Evolutionary conservation across 2,113 vertebrate genomes (phyloP).

Genomic region (Thinocorus orbignyianus): DNA sequence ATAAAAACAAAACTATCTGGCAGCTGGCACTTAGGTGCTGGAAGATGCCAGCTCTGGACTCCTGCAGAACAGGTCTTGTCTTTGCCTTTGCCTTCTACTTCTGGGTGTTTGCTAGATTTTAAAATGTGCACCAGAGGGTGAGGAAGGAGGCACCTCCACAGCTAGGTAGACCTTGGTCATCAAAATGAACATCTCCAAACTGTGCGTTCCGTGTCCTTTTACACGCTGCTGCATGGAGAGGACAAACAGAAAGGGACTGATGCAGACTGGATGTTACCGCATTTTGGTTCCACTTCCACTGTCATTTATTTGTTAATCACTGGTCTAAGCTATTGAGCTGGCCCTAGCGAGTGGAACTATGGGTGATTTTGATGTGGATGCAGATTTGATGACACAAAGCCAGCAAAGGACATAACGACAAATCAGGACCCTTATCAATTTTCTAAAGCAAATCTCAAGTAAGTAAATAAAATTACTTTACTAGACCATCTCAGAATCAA

Average conservation of each 20-base stretch:
- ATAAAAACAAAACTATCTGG: constrained; percentile 74
- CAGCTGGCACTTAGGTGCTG: constrained; percentile 70
- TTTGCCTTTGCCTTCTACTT: constrained; percentile 21
- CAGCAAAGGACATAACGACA: neutral
- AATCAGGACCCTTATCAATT: neutral
- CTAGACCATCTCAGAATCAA: neutral
- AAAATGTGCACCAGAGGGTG: neutral
- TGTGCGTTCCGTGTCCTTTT: neutral
- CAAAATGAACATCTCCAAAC: neutral
- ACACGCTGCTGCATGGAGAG: neutral
- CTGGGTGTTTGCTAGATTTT: neutral
- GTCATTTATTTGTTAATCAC: neutral
- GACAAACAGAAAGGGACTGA: neutral
- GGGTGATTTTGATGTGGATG: neutral
- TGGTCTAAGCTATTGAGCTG: neutral
- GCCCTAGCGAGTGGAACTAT: no score
- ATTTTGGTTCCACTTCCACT: neutral
- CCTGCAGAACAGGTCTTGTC: constrained; percentile 29
- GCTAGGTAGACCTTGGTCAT: neutral
- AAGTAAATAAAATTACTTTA: neutral
- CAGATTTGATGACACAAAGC: neutral
- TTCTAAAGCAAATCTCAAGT: neutral
- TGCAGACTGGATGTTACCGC: neutral
- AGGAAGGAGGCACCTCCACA: neutral
- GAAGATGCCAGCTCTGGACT: constrained; percentile 44